Base-by-base conservation (phyloP, 1,140 invertebrate species). In the Drosophila bocqueti region DNA sequence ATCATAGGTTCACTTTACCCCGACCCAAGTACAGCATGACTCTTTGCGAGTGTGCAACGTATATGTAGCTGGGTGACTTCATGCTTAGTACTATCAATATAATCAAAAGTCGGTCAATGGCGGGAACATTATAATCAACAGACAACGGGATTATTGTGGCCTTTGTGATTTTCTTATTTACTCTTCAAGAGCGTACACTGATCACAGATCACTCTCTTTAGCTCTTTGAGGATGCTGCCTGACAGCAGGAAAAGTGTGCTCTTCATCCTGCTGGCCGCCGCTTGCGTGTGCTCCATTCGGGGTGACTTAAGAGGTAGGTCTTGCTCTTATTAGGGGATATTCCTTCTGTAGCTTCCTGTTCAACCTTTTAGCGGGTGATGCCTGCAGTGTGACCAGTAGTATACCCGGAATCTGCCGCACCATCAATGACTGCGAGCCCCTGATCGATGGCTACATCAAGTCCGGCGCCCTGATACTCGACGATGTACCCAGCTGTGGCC, bases 401-500 rank as follows among this genome's bases (percentile, higher is more conserved):
- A 16, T 85, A 11, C 49, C 71, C 2, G 84, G 84, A n/a, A 15
- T 65, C 3, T 90, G 85, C 21, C 38, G 47, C n/a, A 11, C n/a
- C 8, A 40, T 79, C 13, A 54, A 68, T 5, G 42, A 76, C 10
- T 90, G 85, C 34, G 79, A 81, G 34, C 79, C 82, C 0, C 9
- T 58, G 4, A 46, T 90, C 11, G 71, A 72, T 9, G 68, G 72
- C 7, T 90, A 90, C 16, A 75, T 90, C 13, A 76, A 64, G 13
- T 42, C 71, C 15, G 80, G 76, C 0, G 16, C 24, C 18, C 31
- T 91, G 11, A 76, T 15, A 0, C 11, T 42, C 2, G 24, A 16
- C 15, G 79, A 81, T 8, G 73, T 92, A 26, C 84, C 80, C 29
- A 71, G 29, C 52, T 92, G 91, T 60, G 84, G 84, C n/a, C 71